These are phyloP conservation scores for Crocuta crocuta DNA, from an alignment of 2,113 vertebrate genomes.

Conservation along the genomic window DNA sequence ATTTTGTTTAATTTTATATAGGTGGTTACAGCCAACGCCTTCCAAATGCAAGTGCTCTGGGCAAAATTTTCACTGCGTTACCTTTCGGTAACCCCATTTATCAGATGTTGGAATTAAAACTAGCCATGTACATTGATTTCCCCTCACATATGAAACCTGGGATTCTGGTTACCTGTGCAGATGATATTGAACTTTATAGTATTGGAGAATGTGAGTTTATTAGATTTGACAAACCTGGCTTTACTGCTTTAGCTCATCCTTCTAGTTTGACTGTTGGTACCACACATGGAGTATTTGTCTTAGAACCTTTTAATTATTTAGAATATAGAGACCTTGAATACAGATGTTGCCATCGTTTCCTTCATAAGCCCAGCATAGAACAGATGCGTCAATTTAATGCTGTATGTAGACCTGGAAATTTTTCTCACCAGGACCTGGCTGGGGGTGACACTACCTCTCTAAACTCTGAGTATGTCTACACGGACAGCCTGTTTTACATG, in stretches of 20 bases:
- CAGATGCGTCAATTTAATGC: slow-evolving; percentile 89
- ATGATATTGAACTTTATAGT: slow-evolving; percentile 96
- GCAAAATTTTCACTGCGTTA: slow-evolving; percentile 95
- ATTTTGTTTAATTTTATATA: slow-evolving; percentile 77
- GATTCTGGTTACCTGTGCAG: slow-evolving; percentile 92
- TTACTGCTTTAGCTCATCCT: slow-evolving; percentile 95
- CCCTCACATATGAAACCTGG: slow-evolving; percentile 93
- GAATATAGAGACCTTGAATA: slow-evolving; percentile 85
- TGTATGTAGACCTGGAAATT: slow-evolving; percentile 75
- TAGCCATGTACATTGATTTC: slow-evolving; percentile 96
- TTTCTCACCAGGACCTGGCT: neutral
- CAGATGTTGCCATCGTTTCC: slow-evolving; percentile 87
- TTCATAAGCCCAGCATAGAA: slow-evolving; percentile 94
- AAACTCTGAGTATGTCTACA: slow-evolving; percentile 90
- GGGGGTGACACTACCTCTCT: accelerated
- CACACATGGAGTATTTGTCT: slow-evolving; percentile 95
- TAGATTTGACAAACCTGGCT: slow-evolving; percentile 91
- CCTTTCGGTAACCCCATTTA: slow-evolving; percentile 92
- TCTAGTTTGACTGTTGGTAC: slow-evolving; percentile 91
- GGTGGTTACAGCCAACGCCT: slow-evolving; percentile 97
- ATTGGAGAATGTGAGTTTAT: slow-evolving; percentile 78
- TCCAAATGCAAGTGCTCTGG: slow-evolving; percentile 94
- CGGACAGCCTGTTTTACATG: slow-evolving; percentile 95
- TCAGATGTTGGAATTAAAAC: slow-evolving; percentile 98
- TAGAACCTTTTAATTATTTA: slow-evolving; percentile 81